These are phyloP conservation scores for Sipha flava DNA, from an alignment of 1,140 invertebrate species.

Conservation along the genomic window DNA sequence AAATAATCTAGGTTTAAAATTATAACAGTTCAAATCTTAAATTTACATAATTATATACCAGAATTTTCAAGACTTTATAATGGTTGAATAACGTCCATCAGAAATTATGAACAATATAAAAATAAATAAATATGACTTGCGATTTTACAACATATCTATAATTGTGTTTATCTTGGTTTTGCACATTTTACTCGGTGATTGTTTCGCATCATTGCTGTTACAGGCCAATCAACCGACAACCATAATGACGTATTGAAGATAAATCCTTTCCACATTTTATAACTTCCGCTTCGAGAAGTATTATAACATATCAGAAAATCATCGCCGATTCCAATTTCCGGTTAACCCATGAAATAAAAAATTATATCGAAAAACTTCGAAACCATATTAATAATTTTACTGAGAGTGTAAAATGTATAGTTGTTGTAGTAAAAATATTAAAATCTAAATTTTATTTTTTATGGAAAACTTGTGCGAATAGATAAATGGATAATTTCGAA, in stretches of 20 bases:
- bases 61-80: not conserved
- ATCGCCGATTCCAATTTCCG: not conserved
- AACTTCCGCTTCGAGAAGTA: not conserved
- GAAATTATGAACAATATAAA: not conserved
- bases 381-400: not conserved
- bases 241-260: not conserved
- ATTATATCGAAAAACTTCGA: not conserved
- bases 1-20: no score
- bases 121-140: not conserved
- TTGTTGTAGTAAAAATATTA: no score
- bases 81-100: not conserved
- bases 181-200: not conserved
- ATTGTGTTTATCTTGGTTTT: not conserved
- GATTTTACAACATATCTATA: not conserved
- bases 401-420: no score
- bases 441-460: no score
- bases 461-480: no score
- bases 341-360: not conserved
- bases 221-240: not conserved
- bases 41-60: not conserved
- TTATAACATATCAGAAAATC: not conserved
- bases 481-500: no score
- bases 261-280: not conserved
- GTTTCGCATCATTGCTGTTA: not conserved
- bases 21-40: not conserved